These are phyloP conservation scores for Urocitellus parryii DNA, from an alignment of 2,113 vertebrate genomes.

Conservation along the genomic window DNA sequence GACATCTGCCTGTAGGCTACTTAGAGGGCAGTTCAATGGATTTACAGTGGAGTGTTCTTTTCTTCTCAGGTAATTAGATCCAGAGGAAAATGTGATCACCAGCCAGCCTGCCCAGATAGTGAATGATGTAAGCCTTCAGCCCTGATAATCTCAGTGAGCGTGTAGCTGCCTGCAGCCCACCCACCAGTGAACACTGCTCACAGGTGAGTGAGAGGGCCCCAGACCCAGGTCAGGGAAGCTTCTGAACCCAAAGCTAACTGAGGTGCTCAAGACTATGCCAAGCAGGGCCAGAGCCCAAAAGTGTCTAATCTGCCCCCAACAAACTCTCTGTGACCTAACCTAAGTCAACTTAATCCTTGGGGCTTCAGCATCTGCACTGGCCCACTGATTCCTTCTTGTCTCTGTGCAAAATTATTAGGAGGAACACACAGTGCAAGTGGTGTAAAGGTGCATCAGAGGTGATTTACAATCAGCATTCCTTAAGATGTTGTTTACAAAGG, in stretches of 20 bases:
- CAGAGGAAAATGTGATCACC: constrained; percentile 21
- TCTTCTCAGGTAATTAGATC: constrained; percentile 62
- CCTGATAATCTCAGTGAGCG: not conserved
- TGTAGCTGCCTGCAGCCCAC: not conserved
- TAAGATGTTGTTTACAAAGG: constrained; percentile 76
- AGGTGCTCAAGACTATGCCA: not conserved
- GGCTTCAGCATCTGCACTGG: not conserved
- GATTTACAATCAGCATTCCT: constrained; percentile 65
- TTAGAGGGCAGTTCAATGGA: not conserved
- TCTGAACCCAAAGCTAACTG: not conserved
- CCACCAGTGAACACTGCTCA: not conserved
- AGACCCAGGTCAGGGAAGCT: not conserved
- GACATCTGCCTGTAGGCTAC: not conserved
- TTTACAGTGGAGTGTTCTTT: not conserved
- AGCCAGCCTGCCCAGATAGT: not conserved
- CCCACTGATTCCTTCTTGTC: not conserved
- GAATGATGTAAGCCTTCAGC: not conserved
- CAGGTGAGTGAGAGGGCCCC: accelerated
- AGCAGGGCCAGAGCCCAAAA: not conserved
- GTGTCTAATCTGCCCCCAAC: not conserved
- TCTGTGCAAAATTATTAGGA: not conserved
- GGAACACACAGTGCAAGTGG: not conserved
- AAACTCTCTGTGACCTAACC: not conserved
- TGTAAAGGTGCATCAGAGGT: not conserved
- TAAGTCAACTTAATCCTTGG: not conserved